Evolutionary conservation across 2,113 vertebrate species (phyloP), one percentile per base, ranked within the genome.

Genomic region (Nesoenas mayeri): DNA sequence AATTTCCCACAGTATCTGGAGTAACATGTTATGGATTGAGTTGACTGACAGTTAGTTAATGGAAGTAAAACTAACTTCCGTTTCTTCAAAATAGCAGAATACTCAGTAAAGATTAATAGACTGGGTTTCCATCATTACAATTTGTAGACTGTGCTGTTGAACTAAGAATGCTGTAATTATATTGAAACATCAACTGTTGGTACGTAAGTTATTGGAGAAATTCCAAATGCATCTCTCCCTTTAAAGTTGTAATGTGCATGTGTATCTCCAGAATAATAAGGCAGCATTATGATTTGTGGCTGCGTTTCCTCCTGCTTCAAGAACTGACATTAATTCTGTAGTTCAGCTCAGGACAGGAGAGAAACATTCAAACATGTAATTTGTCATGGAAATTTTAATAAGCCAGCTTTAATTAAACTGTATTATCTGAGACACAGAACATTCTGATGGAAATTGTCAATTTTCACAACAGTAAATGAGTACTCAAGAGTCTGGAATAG

Each of bases 351-450:
- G 88, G 75, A 80, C 70, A 50, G 84, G 42, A 62, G 69, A 51
- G 44, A 88, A 81, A 53, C 54, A 53, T 67, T 88, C 29, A 66
- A 61, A 83, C 28, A 16, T 36, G 11, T 32, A 53, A 66, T 81
- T 93, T 85, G 42, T 85, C 38, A 62, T 54, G 70, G 58, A 78
- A 77, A 58, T 85, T 80, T 75, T 88, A 80, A 88, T 88, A 93
- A 89, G 58, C n/a, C n/a, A 53, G 42, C 77, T 93, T 66, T 85
- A 95, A 77, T 93, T 81, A 88, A 91, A 78, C 64, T 53, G 25
- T 50, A 42, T 85, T 93, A 50, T 85, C 54, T 78, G 48, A 88
- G 60, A 53, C 26, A 12, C 74, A 42, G 77, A 89, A 36, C 62
- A 19, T 58, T 64, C 58, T 53, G 71, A 88, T 73, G 54, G 61